phyloP scores from a whole-genome alignment of 2,797 vertebrate species.

The Phrynocephalus forsythii region DNA sequence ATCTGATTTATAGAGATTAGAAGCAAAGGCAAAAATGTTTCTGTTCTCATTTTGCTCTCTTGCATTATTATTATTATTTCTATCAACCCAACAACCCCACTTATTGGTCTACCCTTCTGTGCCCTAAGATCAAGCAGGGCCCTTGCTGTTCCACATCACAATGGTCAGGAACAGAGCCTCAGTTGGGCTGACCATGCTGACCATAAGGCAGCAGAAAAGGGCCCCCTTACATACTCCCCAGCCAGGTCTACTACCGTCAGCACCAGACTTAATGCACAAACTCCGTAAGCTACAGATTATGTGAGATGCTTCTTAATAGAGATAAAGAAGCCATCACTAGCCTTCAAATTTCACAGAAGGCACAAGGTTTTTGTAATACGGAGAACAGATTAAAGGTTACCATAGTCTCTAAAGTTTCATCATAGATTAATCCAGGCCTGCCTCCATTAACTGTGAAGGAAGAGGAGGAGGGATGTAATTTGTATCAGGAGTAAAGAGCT shows the following conservation, averaged over 20 bases:
- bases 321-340: no score
- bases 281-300: no score
- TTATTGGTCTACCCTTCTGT: neutral
- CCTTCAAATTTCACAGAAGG: no score
- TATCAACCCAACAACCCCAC: neutral
- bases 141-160: constrained; percentile 7
- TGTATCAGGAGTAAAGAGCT: neutral
- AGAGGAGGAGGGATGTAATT: no score
- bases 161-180: neutral
- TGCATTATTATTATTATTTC: neutral
- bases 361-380: no score
- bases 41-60: neutral
- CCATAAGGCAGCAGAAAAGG: neutral
- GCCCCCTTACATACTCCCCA: no score
- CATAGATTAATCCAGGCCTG: no score
- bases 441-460: no score
- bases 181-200: neutral
- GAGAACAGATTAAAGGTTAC: no score
- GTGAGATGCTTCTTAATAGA: no score
- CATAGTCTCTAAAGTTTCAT: no score
- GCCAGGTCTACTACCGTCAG: neutral
- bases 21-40: constrained; percentile 29
- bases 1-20: constrained; percentile 22
- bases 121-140: neutral
- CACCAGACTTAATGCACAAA: no score